Base-by-base conservation (phyloP, 2,797 vertebrate species). In the Enteromius argenteus region DNA sequence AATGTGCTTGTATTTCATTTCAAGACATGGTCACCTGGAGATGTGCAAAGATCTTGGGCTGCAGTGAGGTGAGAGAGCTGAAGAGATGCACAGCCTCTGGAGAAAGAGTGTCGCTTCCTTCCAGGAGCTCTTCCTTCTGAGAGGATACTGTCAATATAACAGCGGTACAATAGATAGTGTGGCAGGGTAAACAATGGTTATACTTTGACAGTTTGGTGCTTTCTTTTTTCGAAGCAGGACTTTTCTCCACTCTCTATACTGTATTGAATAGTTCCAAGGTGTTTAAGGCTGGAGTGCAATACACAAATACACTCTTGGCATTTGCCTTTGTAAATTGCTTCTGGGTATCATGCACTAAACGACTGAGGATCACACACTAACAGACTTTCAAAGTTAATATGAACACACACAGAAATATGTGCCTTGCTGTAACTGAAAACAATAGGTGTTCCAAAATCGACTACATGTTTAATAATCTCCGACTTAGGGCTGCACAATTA, bases 11-110 rank as follows among this genome's bases (percentile, higher is more conserved):
- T 62, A 62, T 51, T 7, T 42, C 0, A 35, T n/a, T 21, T 80
- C 27, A 85, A 5, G 8, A 46, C 13, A 8, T 9, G 86, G 88
- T 78, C 89, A 96, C 96, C 93, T 96, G 95, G 56, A 96, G 83
- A 60, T 96, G 95, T 84, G 96, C 93, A 91, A 96, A 95, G 89
- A 96, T 92, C 93, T 94, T 96, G 86, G 96, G 95, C 84, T 95
- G 96, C 85, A 96, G 88, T 21, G 95, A 95, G 53, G 94, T 93
- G 56, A 95, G 88, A 1, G 96, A 95, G 87, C 94, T 94, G 71
- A 96, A 91, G 32, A 95, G 90, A 68, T 94, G 95, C 51, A 92
- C 84, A 86, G 94, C 91, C 72, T 95, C 95, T 83, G 93, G 91
- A 81, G 90, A 91, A 81, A 94, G 88, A 32, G 92, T 87, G 77